These are phyloP conservation scores for Plectropomus leopardus DNA, from an alignment of 2,113 vertebrate species.

Conservation along the genomic window DNA sequence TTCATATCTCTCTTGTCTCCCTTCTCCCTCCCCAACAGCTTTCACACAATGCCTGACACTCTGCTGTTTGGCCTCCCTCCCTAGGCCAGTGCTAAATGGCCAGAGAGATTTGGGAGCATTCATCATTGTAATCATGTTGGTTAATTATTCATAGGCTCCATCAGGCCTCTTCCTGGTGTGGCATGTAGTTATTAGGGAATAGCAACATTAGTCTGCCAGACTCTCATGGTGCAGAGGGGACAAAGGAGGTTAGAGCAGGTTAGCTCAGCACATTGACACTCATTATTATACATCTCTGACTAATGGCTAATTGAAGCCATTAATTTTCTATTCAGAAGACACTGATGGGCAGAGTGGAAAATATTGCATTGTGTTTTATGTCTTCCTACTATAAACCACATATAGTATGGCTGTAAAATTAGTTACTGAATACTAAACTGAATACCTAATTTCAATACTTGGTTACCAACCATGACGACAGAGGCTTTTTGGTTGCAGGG, in stretches of 20 bases:
- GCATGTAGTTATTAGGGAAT: slow-evolving; percentile 79
- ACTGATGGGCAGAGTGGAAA: slow-evolving; percentile 53
- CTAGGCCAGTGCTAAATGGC: slow-evolving; percentile 74
- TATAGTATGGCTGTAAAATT: slow-evolving; percentile 4
- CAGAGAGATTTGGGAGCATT: slow-evolving; percentile 80
- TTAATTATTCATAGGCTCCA: slow-evolving; percentile 85
- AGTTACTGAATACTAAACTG: slow-evolving; percentile 24
- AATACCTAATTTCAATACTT: slow-evolving; percentile 35
- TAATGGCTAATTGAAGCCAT: slow-evolving; percentile 75
- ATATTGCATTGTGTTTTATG: slow-evolving; percentile 45
- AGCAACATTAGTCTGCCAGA: slow-evolving; percentile 73
- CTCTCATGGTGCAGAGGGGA: slow-evolving; percentile 64
- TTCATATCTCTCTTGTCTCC: slow-evolving; percentile 30
- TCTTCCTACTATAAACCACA: slow-evolving; percentile 39
- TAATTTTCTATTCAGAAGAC: slow-evolving; percentile 69
- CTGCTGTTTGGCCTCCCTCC: slow-evolving; percentile 53
- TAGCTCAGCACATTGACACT: slow-evolving; percentile 60
- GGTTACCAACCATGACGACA: slow-evolving; percentile 21
- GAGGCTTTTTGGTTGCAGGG: slow-evolving; percentile 40
- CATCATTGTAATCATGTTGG: slow-evolving; percentile 83
- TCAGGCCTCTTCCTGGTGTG: slow-evolving; percentile 80
- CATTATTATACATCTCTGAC: slow-evolving; percentile 69
- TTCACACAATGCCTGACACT: slow-evolving; percentile 75
- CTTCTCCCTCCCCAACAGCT: slow-evolving; percentile 51
- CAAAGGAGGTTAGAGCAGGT: slow-evolving; percentile 68